Evolutionary conservation across 2,888 invertebrate species (phyloP).

Genomic region (Caprella mutica): DNA sequence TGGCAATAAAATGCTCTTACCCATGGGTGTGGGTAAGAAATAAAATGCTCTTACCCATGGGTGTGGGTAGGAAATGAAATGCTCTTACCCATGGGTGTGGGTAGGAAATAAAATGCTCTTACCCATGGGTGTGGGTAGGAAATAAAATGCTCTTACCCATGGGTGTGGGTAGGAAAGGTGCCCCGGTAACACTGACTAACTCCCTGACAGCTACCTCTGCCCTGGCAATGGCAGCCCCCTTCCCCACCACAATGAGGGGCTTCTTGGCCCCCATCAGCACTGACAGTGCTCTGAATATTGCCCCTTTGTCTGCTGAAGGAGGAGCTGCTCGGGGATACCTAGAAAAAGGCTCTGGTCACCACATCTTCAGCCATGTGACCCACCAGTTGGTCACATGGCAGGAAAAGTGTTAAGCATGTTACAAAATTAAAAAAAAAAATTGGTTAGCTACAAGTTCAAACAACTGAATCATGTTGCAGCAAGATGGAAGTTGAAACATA

Average conservation of each 20-base stretch:
- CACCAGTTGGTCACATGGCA: neutral
- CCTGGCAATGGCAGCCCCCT: constrained; percentile 70
- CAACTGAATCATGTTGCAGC: no score
- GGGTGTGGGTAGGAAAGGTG: constrained; percentile 88
- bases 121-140: no score
- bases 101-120: no score
- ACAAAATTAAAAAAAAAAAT: no score
- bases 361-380: neutral
- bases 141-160: constrained; percentile 60
- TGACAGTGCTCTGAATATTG: constrained; percentile 55
- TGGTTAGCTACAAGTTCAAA: no score
- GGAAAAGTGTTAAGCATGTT: neutral
- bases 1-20: no score
- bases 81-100: no score
- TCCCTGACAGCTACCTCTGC: constrained; percentile 61
- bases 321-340: constrained; percentile 17
- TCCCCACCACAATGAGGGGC: constrained; percentile 83
- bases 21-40: no score
- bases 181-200: constrained; percentile 56
- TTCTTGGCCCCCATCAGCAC: constrained; percentile 55
- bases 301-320: constrained; percentile 11
- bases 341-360: neutral
- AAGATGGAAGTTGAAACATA: no score
- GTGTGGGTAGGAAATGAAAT: no score
- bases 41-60: no score